phyloP scores from a whole-genome alignment of 1,140 invertebrate genomes.

The Lucilia cuprina region DNA sequence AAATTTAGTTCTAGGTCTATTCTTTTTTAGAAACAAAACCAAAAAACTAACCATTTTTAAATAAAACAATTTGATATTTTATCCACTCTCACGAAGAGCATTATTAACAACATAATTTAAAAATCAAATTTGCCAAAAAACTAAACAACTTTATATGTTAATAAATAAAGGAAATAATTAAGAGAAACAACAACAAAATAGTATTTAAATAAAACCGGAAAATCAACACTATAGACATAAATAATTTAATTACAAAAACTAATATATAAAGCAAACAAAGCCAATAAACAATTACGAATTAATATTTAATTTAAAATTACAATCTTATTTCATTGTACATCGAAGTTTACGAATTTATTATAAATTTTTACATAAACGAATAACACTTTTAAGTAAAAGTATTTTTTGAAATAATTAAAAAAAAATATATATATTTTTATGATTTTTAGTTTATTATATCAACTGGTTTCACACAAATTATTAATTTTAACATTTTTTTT shows the following conservation, averaged over 20 bases:
- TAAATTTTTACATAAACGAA: background rate
- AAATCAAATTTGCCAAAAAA: background rate
- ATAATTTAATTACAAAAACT: background rate
- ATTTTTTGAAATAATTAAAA: background rate
- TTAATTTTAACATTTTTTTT: background rate
- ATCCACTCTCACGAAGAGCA: no score
- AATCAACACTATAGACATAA: background rate
- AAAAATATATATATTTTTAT: background rate
- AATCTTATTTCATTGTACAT: conserved; percentile 10
- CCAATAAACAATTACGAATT: background rate
- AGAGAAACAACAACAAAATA: background rate
- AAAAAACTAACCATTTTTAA: no score
- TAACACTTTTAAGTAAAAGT: background rate
- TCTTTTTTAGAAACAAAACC: no score
- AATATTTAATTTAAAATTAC: background rate
- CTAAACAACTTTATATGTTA: background rate
- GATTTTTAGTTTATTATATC: background rate
- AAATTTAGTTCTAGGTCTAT: no score
- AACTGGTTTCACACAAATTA: background rate
- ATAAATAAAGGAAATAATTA: background rate
- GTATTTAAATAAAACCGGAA: background rate
- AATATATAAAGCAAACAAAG: background rate
- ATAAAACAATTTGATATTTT: no score
- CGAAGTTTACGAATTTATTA: conserved; percentile 11
- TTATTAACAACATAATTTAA: no score